These are phyloP conservation scores for Caenorhabditis angaria DNA, from an alignment of 2,888 invertebrate genomes.

Conservation along the genomic window DNA sequence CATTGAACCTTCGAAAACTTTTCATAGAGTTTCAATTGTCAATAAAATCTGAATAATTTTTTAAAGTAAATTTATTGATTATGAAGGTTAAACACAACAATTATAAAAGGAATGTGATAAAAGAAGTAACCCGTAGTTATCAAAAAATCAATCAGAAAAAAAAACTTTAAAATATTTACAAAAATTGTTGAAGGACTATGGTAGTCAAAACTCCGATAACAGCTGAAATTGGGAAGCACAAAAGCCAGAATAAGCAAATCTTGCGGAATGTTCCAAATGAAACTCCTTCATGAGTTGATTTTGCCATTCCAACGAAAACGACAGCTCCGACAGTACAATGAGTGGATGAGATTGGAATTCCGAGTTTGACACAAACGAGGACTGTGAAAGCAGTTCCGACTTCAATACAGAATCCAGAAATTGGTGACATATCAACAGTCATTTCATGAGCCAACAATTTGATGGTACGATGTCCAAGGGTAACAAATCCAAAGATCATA, in stretches of 20 bases:
- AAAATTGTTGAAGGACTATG: constrained; percentile 42
- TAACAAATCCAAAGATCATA: constrained; percentile 60
- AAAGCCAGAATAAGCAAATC: constrained; percentile 53
- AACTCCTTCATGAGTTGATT: constrained; percentile 56
- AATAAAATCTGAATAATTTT: too few species aligned
- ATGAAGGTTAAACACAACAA: too few species aligned
- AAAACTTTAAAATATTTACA: constrained; percentile 33
- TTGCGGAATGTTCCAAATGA: constrained; percentile 49
- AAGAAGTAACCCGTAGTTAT: not conserved
- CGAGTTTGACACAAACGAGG: constrained; percentile 61
- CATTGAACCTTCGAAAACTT: too few species aligned
- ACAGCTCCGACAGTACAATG: constrained; percentile 66
- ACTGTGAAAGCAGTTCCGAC: constrained; percentile 67
- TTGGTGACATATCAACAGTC: constrained; percentile 56
- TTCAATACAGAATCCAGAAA: constrained; percentile 63
- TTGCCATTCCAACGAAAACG: constrained; percentile 60
- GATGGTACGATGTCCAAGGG: constrained; percentile 60
- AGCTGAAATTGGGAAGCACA: constrained; percentile 59
- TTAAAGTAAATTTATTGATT: too few species aligned
- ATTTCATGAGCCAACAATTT: constrained; percentile 58
- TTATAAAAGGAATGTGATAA: too few species aligned
- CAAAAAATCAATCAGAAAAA: not conserved
- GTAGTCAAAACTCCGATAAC: constrained; percentile 48
- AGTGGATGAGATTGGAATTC: constrained; percentile 62
- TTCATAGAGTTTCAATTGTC: too few species aligned